These are phyloP conservation scores for Ophraella communa DNA, from an alignment of 2,888 invertebrate genomes.

Conservation along the genomic window DNA sequence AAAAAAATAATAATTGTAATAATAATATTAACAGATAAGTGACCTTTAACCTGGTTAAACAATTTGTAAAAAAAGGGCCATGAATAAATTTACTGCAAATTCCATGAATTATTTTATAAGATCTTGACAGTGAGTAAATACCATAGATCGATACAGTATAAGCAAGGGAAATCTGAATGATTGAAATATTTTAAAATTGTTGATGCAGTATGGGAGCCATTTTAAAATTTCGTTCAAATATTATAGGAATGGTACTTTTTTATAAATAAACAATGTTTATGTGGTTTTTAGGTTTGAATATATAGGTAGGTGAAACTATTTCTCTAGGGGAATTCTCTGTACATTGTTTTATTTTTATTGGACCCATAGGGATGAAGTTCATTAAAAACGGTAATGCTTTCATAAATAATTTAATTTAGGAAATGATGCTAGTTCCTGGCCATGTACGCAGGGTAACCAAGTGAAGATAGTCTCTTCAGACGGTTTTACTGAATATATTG, in stretches of 20 bases:
- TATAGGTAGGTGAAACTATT: not conserved
- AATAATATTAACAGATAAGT: too few species aligned
- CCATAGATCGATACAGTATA: not conserved
- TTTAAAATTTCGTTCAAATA: not conserved
- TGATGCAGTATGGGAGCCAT: not conserved
- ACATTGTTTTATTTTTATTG: not conserved
- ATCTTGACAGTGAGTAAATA: not conserved
- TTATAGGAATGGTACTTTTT: not conserved
- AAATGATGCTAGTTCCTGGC: not conserved
- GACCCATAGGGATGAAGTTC: not conserved
- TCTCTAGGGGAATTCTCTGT: not conserved
- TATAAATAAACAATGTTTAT: not conserved
- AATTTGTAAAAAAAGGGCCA: too few species aligned
- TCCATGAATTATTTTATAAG: not conserved
- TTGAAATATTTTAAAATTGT: not conserved
- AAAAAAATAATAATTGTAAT: too few species aligned
- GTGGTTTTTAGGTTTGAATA: not conserved
- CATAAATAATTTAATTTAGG: not conserved
- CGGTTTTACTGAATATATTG: too few species aligned
- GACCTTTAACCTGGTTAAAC: too few species aligned
- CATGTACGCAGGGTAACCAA: not conserved
- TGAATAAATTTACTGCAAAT: not conserved
- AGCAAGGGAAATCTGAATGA: not conserved
- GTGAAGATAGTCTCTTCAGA: too few species aligned
- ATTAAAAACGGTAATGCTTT: not conserved